These are phyloP conservation scores for Notodonta ziczac DNA, from an alignment of 2,888 invertebrate species.

Conservation along the genomic window DNA sequence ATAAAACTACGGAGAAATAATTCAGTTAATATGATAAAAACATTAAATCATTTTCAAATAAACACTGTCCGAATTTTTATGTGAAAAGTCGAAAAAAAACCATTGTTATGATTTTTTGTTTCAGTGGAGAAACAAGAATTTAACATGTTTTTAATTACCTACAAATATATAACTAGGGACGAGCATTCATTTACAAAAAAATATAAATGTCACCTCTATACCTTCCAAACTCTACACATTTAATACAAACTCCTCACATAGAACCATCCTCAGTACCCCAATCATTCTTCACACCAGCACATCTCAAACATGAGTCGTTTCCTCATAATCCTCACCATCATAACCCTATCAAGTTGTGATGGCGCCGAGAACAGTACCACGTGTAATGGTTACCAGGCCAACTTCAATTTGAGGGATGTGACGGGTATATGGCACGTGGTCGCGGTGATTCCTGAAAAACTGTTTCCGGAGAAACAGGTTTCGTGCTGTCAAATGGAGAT, in stretches of 20 bases:
- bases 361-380: conserved; percentile 38
- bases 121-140: no score
- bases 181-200: background rate
- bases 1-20: no score
- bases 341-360: conserved; percentile 39
- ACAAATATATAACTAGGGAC: no score
- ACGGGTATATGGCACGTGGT: conserved; percentile 70
- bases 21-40: no score
- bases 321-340: conserved; percentile 32
- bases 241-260: conserved; percentile 9
- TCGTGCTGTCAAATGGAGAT: conserved; percentile 69
- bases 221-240: conserved; percentile 15
- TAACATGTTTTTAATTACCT: no score
- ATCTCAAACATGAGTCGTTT: conserved; percentile 42
- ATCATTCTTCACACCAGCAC: conserved; percentile 14
- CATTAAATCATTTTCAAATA: no score
- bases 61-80: no score
- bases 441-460: conserved; percentile 67
- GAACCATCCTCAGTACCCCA: conserved; percentile 20
- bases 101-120: no score
- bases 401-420: conserved; percentile 58
- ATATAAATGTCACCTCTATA: conserved; percentile 24
- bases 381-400: conserved; percentile 63
- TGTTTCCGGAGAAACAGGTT: conserved; percentile 62
- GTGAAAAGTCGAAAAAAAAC: no score